These are phyloP conservation scores for Ophthalmolycus amberensis DNA, from an alignment of 2,113 vertebrate species.

Conservation along the genomic window DNA sequence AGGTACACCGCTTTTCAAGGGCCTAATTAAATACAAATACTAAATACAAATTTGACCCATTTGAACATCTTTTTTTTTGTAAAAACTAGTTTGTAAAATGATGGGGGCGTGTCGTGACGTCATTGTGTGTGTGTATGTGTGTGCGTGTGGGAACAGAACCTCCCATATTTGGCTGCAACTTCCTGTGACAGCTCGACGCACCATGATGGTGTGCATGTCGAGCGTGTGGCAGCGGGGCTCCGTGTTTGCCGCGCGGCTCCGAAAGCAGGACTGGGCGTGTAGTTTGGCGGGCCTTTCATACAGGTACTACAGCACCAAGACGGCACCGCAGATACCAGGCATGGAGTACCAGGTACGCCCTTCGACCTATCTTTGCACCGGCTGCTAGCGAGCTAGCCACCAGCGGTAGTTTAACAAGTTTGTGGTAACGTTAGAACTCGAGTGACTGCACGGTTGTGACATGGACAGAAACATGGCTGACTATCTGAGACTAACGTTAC, in stretches of 20 bases:
- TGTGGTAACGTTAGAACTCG: not conserved
- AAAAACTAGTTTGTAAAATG: not conserved
- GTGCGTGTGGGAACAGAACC: slow-evolving; percentile 10
- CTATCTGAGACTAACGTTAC: not conserved
- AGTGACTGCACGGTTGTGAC: not conserved
- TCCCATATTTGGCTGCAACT: slow-evolving; percentile 69
- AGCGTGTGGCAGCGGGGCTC: slow-evolving; percentile 48
- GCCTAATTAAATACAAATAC: not conserved
- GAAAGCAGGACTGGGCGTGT: slow-evolving; percentile 14
- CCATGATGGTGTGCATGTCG: slow-evolving; percentile 62
- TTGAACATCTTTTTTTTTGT: not conserved
- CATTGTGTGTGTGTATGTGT: slow-evolving; percentile 8
- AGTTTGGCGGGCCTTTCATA: slow-evolving; percentile 20
- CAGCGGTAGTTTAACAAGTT: slow-evolving; percentile 21
- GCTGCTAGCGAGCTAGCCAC: slow-evolving; percentile 42
- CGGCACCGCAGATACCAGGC: slow-evolving; percentile 80
- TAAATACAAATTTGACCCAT: not conserved
- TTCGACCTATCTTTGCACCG: not conserved
- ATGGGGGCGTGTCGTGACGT: slow-evolving; percentile 64
- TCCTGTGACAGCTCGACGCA: slow-evolving; percentile 34
- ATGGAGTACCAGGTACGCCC: slow-evolving; percentile 91
- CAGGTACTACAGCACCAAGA: slow-evolving; percentile 76
- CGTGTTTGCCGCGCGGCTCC: slow-evolving; percentile 46
- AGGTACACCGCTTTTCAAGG: not conserved
- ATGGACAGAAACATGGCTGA: slow-evolving; percentile 45